phyloP scores from a whole-genome alignment of 2,888 invertebrate genomes.

The Anoplius nigerrimus region DNA sequence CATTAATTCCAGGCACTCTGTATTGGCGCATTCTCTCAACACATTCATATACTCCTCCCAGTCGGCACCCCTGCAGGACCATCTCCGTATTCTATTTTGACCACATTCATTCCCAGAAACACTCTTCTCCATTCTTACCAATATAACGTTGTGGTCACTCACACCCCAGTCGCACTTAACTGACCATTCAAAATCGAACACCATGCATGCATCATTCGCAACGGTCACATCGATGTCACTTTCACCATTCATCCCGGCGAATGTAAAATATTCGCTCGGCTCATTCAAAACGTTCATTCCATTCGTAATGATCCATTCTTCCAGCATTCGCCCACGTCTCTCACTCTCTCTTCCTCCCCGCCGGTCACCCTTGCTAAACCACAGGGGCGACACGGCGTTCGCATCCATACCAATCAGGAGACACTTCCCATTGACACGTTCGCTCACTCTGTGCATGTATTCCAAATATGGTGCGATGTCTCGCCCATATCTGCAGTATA shows the following conservation, averaged over 20 bases:
- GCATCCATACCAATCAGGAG: conserved; percentile 48
- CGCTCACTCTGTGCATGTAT: conserved; percentile 11
- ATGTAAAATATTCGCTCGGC: conserved; percentile 30
- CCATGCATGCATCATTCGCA: not conserved
- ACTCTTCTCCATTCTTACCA: not conserved
- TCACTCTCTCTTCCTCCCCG: not conserved
- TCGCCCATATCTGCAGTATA: conserved; percentile 36
- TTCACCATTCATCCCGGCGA: not conserved
- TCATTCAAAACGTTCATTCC: conserved; percentile 38
- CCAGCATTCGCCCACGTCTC: not conserved
- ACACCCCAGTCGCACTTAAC: conserved; percentile 7
- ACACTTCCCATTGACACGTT: not conserved
- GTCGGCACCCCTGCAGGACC: not conserved
- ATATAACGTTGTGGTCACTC: conserved; percentile 19
- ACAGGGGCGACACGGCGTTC: conserved; percentile 47
- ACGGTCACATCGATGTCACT: conserved; percentile 23
- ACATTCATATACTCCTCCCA: not conserved
- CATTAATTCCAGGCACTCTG: not conserved
- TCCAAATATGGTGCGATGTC: conserved; percentile 8
- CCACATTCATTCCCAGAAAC: not conserved
- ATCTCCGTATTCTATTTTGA: not conserved
- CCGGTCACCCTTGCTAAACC: conserved; percentile 35
- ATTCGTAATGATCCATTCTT: conserved; percentile 14
- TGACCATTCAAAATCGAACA: conserved; percentile 1
- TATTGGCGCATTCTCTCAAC: not conserved